Percentiles rank a stretch among this genome's conserved stretches.
phyloP scores from a whole-genome alignment of 2,888 invertebrate species.

The Esperia sulphurella region DNA sequence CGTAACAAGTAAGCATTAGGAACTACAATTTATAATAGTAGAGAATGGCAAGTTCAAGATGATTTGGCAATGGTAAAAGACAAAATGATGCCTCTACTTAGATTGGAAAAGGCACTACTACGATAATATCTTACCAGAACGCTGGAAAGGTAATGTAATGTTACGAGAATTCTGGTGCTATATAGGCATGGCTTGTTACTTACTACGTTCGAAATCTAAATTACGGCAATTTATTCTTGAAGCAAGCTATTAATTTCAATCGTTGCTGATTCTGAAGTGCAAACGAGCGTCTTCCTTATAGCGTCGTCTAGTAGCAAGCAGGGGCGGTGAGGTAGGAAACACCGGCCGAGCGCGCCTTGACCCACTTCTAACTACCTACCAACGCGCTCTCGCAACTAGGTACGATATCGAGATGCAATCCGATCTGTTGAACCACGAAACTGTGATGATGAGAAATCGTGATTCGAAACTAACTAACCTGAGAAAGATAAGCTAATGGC shows the following conservation, averaged over 20 bases:
- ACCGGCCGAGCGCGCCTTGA: constrained; percentile 61
- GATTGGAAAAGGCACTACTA: not conserved
- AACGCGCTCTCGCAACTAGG: constrained; percentile 41
- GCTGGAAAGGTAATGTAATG: no score
- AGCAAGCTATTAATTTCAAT: constrained; percentile 33
- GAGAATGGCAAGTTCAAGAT: not conserved
- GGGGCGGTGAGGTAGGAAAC: constrained; percentile 57
- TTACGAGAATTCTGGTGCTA: no score
- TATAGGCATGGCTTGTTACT: no score
- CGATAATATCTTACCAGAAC: no score
- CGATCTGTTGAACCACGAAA: constrained; percentile 2
- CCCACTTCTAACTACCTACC: constrained; percentile 52
- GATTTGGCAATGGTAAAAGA: not conserved
- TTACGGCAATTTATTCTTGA: constrained; percentile 3
- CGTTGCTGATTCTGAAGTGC: constrained; percentile 34
- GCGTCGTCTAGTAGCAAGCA: constrained; percentile 22
- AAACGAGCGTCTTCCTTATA: constrained; percentile 64
- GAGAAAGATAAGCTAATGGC: no score
- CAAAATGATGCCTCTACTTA: no score
- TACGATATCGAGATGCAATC: constrained; percentile 38
- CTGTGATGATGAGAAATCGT: not conserved
- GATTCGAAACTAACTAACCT: no score
- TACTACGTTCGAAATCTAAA: not conserved
- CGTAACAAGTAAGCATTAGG: no score
- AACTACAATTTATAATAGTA: no score